Base-by-base conservation (phyloP, 2,888 invertebrate genomes). In the Lathronympha strigana region DNA sequence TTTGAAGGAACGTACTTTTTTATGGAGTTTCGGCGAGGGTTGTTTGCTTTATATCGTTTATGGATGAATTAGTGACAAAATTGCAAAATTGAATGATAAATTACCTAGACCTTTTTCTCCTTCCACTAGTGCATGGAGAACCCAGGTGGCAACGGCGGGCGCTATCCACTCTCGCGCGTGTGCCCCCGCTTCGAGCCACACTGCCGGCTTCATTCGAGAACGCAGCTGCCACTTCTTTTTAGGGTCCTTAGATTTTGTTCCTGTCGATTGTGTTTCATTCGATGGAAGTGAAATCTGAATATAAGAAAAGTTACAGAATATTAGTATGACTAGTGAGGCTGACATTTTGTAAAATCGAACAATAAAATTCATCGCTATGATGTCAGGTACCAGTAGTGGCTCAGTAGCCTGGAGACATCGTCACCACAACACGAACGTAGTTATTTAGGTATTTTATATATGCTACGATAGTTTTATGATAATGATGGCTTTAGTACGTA, bases 121-220 rank as follows among this genome's bases (percentile, higher is more conserved):
- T 72, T 93, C 94, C n/a, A 95, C 93, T 33, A 96, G 82, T 62
- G 95, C 93, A 69, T 93, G 94, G 66, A 95, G 85, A 74, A 95
- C 94, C 94, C 95, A 96, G 19, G 95, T 94, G 43, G 95, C 94
- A 0, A 95, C 94, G 0, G 97, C 96, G 0, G 96, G 95, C 1
- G 95, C 93, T 72, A 97, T 95, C 97, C 97, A 97, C 84, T 97
- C 97, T 72, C 95, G 83, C 1, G 95, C 95, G 75, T 96, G 95
- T 67, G 93, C 90, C 0, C 97, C 97, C 9, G 95, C 96, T 76
- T 97, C 97, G 33, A 97, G 92, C 94, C 97, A 97, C 43, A 97
- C 94, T 0, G 95, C 95, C 3, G 95, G 95, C 71, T 96, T 96
- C 73, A 90, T 84, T 57, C 81, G 83, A 4, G 92, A 90, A 2